These are phyloP conservation scores for Melikaiella ostensackeni DNA, from an alignment of 2,888 invertebrate genomes.

Conservation along the genomic window DNA sequence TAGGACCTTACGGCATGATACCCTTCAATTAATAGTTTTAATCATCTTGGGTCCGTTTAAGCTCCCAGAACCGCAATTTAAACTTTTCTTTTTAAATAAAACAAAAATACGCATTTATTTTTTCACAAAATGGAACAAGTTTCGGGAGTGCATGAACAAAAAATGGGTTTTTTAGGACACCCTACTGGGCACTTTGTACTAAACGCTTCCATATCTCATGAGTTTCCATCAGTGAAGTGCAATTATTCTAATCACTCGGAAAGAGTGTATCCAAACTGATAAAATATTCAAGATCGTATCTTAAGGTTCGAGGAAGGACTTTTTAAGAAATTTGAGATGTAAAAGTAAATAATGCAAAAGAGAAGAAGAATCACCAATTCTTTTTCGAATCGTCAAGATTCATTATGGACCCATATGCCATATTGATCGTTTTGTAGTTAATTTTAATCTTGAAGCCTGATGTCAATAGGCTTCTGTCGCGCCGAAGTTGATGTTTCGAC, in stretches of 20 bases:
- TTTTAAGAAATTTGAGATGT: not conserved
- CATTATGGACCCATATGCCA: conserved; percentile 15
- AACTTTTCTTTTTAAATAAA: no score
- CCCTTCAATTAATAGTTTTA: no score
- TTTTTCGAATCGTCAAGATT: not conserved
- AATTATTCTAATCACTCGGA: conserved; percentile 15
- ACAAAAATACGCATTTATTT: no score
- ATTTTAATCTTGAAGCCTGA: not conserved
- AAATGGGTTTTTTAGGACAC: no score
- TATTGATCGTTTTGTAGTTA: conserved; percentile 9
- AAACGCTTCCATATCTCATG: conserved; percentile 10
- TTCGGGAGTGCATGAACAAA: no score
- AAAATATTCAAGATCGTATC: not conserved
- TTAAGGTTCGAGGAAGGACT: not conserved
- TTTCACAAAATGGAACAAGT: no score
- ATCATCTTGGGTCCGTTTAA: no score
- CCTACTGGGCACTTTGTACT: not conserved
- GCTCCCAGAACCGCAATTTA: no score
- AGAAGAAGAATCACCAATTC: not conserved
- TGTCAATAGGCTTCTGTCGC: conserved; percentile 35
- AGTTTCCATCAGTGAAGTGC: conserved; percentile 5
- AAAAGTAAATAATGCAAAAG: conserved; percentile 2
- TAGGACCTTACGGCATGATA: no score
- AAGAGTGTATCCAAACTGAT: conserved; percentile 19
- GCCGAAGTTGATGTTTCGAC: conserved; percentile 22